Percentiles rank a stretch among this genome's conserved stretches.
phyloP scores from a whole-genome alignment of 1,140 invertebrate species.

The Leucophenga varia region DNA sequence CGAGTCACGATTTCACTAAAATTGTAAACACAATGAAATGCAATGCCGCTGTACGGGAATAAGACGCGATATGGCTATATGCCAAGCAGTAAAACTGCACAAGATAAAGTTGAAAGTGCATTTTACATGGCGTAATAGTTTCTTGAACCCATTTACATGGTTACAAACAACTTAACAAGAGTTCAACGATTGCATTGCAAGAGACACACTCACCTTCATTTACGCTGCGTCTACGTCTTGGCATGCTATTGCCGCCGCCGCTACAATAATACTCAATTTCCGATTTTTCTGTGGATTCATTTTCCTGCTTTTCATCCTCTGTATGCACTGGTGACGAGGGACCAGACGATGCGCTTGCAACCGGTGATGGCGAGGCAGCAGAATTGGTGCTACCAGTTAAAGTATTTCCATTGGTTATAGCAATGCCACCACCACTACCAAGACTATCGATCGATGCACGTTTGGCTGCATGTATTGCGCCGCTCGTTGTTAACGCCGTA shows the following conservation, averaged over 20 bases:
- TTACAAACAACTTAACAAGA: no score
- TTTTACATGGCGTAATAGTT: no score
- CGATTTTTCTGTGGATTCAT: slow-evolving; percentile 60
- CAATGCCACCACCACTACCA: slow-evolving; percentile 7
- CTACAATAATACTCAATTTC: slow-evolving; percentile 31
- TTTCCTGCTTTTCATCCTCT: slow-evolving; percentile 61
- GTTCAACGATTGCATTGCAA: no score
- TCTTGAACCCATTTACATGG: no score
- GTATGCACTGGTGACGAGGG: slow-evolving; percentile 59
- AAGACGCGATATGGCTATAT: no score
- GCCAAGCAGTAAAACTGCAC: no score
- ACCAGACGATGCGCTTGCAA: slow-evolving; percentile 56
- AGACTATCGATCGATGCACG: slow-evolving; percentile 36
- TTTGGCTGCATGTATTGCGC: slow-evolving; percentile 30
- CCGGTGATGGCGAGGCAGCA: slow-evolving; percentile 40
- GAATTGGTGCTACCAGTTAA: slow-evolving; percentile 44
- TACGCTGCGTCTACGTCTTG: slow-evolving; percentile 40
- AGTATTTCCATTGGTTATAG: slow-evolving; percentile 18
- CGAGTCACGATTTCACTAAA: slow-evolving; percentile 45
- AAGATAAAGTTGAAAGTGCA: no score
- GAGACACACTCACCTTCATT: slow-evolving; percentile 57
- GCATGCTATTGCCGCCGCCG: slow-evolving; percentile 36
- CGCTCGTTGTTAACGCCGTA: slow-evolving; percentile 7
- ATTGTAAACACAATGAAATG: no score
- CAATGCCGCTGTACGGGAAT: no score